Conservation (phyloP, 2,113 vertebrate species). For the Dasyornis broadbenti region DNA sequence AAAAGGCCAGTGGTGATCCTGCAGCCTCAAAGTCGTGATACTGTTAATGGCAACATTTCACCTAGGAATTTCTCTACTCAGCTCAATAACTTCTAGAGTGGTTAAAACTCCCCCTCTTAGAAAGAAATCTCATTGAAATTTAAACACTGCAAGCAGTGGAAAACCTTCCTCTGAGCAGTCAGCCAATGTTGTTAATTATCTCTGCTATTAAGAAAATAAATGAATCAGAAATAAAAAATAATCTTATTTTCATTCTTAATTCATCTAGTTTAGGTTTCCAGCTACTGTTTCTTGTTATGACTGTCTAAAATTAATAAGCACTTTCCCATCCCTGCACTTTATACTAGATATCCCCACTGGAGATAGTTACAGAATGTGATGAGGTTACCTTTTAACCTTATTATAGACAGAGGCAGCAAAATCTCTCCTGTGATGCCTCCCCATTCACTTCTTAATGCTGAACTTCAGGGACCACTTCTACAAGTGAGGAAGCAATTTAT, state of each 20-base stretch:
- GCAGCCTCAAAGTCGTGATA: not conserved
- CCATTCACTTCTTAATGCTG: not conserved
- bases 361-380: not conserved
- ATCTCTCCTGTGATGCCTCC: not conserved
- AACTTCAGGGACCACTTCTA: not conserved
- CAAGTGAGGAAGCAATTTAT: constrained; percentile 3
- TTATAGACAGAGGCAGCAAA: not conserved
- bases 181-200: not conserved
- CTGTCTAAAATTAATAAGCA: not conserved
- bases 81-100: not conserved
- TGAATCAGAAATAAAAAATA: not conserved
- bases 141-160: not conserved
- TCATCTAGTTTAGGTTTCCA: not conserved
- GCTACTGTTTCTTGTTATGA: not conserved
- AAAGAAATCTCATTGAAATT: not conserved
- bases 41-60: not conserved
- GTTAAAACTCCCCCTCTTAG: not conserved
- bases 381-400: constrained; percentile 20
- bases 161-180: not conserved
- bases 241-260: not conserved
- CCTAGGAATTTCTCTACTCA: not conserved
- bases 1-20: not conserved
- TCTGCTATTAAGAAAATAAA: not conserved
- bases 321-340: not conserved
- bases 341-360: not conserved